Base-by-base conservation (phyloP, 2,113 vertebrate genomes). In the Gyps fulvus region DNA sequence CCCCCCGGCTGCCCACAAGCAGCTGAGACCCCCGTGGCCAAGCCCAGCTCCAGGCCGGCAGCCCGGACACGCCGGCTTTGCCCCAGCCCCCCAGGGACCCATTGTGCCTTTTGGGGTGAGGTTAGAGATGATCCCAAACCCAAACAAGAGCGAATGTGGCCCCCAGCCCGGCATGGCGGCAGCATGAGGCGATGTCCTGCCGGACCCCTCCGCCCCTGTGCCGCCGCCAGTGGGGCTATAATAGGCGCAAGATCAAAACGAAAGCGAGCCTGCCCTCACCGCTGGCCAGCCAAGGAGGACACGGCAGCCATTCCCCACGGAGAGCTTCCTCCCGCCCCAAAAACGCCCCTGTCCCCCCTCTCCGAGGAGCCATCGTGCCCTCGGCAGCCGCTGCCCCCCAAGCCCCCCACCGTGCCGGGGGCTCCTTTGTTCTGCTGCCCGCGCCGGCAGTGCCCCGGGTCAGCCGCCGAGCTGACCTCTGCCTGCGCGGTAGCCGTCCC, bases 351-450 rank as follows among this genome's bases (percentile, higher is more conserved):
- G 45, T 38, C 1, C 9, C 25, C 34, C 16, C 20, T 17, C 16
- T 29, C 16, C 1, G 0, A 74, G 49, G 20, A 89, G 42, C 52
- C 52, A 13, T 6, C 1, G 2, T 7, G 42, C 27, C 83, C 83
- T 59, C 8, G 0, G 79, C 74, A 66, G 49, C 40, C 18, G 1
- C 80, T 74, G 74, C 45, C 86, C 81, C 65, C 52, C 0, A 4
- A 70, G 42, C 29, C 47, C 78, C 57, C 10, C 0, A 1, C 25
- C 10, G 10, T 0, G 23, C 55, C 8, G 29, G 69, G 65, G 71
- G 32, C 83, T 87, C 85, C 94, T 97, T 96, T 97, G 96, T 97
- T 97, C 97, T 87, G 92, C 83, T 84, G 90, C 84, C 62, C 1
- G 80, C 69, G 31, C 23, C 13, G 81, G 79, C 72, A 86, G 95